Evolutionary conservation across 2,888 invertebrate species (phyloP).

Genomic region (Cyaniris semiargus): DNA sequence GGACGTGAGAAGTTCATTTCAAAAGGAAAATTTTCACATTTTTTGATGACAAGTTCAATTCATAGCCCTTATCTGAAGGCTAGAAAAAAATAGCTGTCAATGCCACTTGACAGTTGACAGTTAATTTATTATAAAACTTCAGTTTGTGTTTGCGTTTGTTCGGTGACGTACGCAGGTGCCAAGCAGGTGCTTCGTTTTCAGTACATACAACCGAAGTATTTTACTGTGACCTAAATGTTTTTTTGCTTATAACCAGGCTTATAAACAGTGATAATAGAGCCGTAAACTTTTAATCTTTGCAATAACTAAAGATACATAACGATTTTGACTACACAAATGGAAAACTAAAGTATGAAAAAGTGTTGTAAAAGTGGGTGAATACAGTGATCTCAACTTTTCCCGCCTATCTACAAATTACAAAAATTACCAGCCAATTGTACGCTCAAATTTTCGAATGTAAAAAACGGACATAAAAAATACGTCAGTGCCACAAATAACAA

Average conservation of each 20-base stretch:
- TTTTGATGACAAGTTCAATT: too few species aligned
- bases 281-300: background rate
- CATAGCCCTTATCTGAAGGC: too few species aligned
- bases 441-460: background rate
- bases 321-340: background rate
- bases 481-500: slow-evolving; percentile 63
- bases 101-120: background rate
- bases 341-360: background rate
- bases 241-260: background rate
- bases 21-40: too few species aligned
- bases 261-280: background rate
- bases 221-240: slow-evolving; percentile 9
- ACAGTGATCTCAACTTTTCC: slow-evolving; percentile 18
- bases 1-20: too few species aligned
- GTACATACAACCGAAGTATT: background rate
- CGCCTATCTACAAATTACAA: slow-evolving; percentile 14
- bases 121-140: background rate
- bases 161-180: background rate
- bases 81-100: background rate
- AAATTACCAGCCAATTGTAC: background rate
- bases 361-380: slow-evolving; percentile 23
- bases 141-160: slow-evolving; percentile 17
- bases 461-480: slow-evolving; percentile 40
- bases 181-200: background rate
- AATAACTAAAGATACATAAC: background rate